phyloP scores from a whole-genome alignment of 1,140 invertebrate genomes.

The Chymomyza costata region DNA sequence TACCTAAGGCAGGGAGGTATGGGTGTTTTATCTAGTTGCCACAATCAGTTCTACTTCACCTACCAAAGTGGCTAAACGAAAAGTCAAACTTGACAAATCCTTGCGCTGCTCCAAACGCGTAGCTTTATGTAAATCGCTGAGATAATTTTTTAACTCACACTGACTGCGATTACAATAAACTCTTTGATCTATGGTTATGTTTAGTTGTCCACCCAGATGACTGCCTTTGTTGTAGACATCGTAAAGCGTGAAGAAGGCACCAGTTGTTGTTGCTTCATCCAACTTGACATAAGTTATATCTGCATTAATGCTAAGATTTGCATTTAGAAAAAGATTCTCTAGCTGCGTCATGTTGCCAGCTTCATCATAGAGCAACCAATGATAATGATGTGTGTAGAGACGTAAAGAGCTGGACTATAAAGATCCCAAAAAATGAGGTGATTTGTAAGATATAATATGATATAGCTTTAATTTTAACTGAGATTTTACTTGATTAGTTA shows the following conservation, averaged over 20 bases:
- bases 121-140: slow-evolving; percentile 44
- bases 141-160: slow-evolving; percentile 36
- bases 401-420: slow-evolving; percentile 41
- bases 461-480: too few relatives aligned
- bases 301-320: slow-evolving; percentile 57
- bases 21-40: too few relatives aligned
- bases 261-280: neutral
- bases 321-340: slow-evolving; percentile 19
- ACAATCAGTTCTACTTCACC: too few relatives aligned
- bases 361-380: slow-evolving; percentile 60
- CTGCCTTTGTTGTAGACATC: slow-evolving; percentile 71
- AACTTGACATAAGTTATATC: slow-evolving; percentile 41
- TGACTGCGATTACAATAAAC: slow-evolving; percentile 33
- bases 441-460: too few relatives aligned
- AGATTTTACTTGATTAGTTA: slow-evolving; percentile 43
- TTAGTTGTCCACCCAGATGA: slow-evolving; percentile 52
- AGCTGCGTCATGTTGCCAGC: slow-evolving; percentile 31
- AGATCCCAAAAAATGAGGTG: too few relatives aligned
- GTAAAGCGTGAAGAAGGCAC: slow-evolving; percentile 30
- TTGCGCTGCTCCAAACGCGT: slow-evolving; percentile 44
- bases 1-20: too few relatives aligned
- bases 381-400: slow-evolving; percentile 39
- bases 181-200: slow-evolving; percentile 59
- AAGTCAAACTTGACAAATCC: slow-evolving; percentile 46
- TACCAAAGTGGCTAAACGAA: slow-evolving; percentile 56